These are phyloP conservation scores for Amazona vittata DNA, from an alignment of 2,113 vertebrate genomes.

Conservation along the genomic window DNA sequence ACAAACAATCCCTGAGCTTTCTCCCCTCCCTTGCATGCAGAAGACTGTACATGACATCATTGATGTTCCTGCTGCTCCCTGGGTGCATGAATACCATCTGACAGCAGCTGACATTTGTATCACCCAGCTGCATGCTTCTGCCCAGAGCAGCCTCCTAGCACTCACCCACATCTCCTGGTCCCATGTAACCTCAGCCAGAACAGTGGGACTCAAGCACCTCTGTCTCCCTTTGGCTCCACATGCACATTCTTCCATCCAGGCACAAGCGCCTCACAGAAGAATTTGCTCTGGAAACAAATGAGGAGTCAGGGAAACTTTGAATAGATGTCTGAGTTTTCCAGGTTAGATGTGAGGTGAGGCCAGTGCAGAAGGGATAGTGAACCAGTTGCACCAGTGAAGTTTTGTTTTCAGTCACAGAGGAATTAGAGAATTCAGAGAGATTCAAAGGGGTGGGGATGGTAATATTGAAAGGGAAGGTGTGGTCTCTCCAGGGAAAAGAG, in stretches of 20 bases:
- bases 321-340: background rate
- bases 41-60: background rate
- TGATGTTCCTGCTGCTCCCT: background rate
- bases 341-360: background rate
- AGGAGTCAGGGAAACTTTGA: background rate
- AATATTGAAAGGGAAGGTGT: background rate
- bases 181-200: fast-evolving
- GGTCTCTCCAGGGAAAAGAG: background rate
- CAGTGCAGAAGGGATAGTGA: background rate
- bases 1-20: background rate
- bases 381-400: background rate
- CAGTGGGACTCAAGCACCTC: background rate
- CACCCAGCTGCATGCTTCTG: background rate
- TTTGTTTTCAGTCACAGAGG: background rate
- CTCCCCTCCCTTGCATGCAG: fast-evolving
- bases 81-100: background rate
- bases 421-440: background rate
- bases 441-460: background rate
- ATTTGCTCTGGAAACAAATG: background rate
- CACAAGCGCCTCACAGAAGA: background rate
- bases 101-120: slow-evolving; percentile 33
- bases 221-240: background rate
- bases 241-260: background rate
- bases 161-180: background rate
- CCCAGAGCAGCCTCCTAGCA: background rate